These are phyloP conservation scores for Cheilosia vulpina DNA, from an alignment of 2,888 invertebrate species.

Conservation along the genomic window DNA sequence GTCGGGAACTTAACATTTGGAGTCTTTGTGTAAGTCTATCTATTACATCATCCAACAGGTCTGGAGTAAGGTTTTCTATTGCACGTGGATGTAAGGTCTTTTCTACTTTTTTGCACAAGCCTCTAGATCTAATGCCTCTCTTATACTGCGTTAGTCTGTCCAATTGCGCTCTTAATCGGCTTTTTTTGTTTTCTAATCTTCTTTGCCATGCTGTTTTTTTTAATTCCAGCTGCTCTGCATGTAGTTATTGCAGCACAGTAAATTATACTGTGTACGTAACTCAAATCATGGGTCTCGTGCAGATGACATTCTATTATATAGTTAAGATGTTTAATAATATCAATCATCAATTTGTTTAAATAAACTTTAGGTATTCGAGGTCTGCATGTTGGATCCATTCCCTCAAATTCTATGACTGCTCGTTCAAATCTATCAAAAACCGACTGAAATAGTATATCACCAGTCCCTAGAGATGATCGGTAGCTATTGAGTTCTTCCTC, in stretches of 20 bases:
- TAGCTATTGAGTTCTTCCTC: slow-evolving; percentile 5
- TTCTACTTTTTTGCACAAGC: too few species aligned
- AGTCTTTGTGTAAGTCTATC: too few species aligned
- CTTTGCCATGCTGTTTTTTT: too few species aligned
- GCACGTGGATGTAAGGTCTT: too few species aligned
- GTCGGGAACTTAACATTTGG: too few species aligned
- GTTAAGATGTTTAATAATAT: background rate
- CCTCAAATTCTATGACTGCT: background rate
- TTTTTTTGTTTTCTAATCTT: too few species aligned
- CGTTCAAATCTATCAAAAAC: background rate
- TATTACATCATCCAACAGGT: too few species aligned
- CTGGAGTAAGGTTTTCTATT: too few species aligned
- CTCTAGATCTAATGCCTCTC: too few species aligned
- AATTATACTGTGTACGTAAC: background rate
- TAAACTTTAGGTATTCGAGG: background rate
- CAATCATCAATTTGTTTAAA: background rate
- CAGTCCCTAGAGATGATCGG: background rate
- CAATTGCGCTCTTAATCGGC: too few species aligned
- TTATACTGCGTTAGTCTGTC: too few species aligned
- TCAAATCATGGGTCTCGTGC: background rate
- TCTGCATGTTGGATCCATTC: background rate
- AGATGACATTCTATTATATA: background rate
- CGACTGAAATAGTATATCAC: background rate
- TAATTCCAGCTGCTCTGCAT: too few species aligned
- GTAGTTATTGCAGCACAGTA: background rate